Evolutionary conservation across 2,888 invertebrate genomes (phyloP), one percentile per base, ranked within the genome.

Genomic region (Morpho deidamia): DNA sequence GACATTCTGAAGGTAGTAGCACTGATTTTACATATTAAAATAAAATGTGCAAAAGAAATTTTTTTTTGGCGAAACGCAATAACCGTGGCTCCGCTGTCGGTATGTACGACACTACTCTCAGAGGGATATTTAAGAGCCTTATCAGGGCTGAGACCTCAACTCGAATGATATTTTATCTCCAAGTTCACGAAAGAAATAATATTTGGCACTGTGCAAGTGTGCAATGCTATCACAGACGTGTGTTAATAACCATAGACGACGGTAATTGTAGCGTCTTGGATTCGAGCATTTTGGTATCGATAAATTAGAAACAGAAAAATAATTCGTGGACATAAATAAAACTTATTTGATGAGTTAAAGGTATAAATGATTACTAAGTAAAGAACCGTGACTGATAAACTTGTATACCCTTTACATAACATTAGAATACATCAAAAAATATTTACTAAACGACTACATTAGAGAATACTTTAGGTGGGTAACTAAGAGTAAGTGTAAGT

Each of bases 1-100:
- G 68, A 67, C 83, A 84, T 81, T 64, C 62, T 83, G 72, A 62
- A 54, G 41, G 51, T 48, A 54, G 51, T 48, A 54, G 37, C 32
- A 46, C 41, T 53, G 41, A 40, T 48, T 56, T 49, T 63, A 63
- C 59, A 44, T 56, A 44, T 40, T 68, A 65, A 69, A 74, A 66
- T 61, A 60, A 63, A 67, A 68, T 61, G 53, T 58, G 59, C 58
- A 58, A 40, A 32, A 40, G 47, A 33, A 39, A 23, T 10, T 45
- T 35, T 12, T 8, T 46, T 45, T 46, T 39, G 23, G 23, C 4
- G 38, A 46, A 39, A 46, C 46, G 38, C 46, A 46, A 45, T 45
- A 45, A 37, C 9, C 1, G 4, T 7, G 7, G 14, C 9, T 39
- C 37, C 38, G 0, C 23, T 14, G 10, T 2, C n/a, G 11, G 7